Base-by-base conservation (phyloP, 1,140 invertebrate species). In the Drosophila tristis region DNA sequence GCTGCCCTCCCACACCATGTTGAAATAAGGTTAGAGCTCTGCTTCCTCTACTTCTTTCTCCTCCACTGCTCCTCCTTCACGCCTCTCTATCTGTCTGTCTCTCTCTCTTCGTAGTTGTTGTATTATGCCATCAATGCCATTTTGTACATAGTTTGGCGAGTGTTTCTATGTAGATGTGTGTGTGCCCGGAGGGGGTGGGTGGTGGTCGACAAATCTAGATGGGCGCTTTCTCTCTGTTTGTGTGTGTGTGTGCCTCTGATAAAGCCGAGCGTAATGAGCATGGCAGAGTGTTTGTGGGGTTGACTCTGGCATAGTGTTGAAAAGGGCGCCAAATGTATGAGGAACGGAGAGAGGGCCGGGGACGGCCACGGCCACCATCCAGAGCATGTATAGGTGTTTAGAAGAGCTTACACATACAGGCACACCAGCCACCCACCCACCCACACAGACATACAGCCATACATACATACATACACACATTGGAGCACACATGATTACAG, bases 101-200 rank as follows among this genome's bases (percentile, higher is more conserved):
- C 44, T 16, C 16, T 49, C 43, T 13, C 48, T 48, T 54, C 53
- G 64, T 77, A 74, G 61, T 56, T 82, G 75, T 78, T 87, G 75
- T 87, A 87, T 87, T 87, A 89, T 87, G 72, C 84, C 84, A 87
- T 87, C 84, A 87, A 87, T 87, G 84, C 84, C 84, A 78, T 89
- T 89, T 89, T 82, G 59, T 85, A 84, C 73, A 77, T 66, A 82
- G 70, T 59, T 80, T 66, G 57, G 78, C 57, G 60, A 60, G 62
- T 70, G 63, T 72, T 35, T 78, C 71, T 78, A 64, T 58, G 61
- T 56, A 50, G 54, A 59, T 78, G 61, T 48, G 29, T 59, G 39
- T 53, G 45, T 23, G 53, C 47, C 54, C 15, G 29, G 70, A 44
- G 54, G 48, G 59, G 65, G 70, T 48, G 68, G 49, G 48, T 54